A percentile compares a stretch with the other conserved stretches of the same genome.
Conservation (phyloP, 2,797 vertebrate species). For the Epinephelus awoara region DNA sequence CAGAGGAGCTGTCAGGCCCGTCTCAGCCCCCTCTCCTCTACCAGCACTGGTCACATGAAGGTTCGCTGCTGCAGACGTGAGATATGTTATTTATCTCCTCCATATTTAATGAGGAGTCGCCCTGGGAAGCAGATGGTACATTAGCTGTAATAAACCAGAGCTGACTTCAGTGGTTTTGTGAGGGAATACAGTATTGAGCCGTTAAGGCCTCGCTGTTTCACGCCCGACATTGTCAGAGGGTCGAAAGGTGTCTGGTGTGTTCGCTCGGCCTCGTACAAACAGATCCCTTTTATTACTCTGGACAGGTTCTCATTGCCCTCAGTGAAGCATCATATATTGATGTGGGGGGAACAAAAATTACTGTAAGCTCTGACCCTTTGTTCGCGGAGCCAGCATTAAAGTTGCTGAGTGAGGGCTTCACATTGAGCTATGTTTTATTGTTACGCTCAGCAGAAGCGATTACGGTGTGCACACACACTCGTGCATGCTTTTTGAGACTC, state of each 20-base stretch:
- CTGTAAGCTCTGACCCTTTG: constrained; percentile 78
- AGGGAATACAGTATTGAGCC: constrained; percentile 51
- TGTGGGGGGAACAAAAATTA: constrained; percentile 74
- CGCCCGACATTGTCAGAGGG: constrained; percentile 27
- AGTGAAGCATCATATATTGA: constrained; percentile 74
- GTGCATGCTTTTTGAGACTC: constrained; percentile 13
- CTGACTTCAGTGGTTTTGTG: constrained; percentile 74
- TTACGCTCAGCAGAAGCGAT: constrained; percentile 75
- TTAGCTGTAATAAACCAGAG: constrained; percentile 81
- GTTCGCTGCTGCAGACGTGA: constrained; percentile 59
- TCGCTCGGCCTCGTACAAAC: constrained; percentile 37
- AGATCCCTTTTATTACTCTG: constrained; percentile 57
- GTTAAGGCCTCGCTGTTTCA: constrained; percentile 29
- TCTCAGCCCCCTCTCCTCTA: not conserved
- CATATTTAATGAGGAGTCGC: constrained; percentile 82
- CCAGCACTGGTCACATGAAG: constrained; percentile 40
- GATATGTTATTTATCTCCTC: constrained; percentile 80
- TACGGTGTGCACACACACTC: constrained; percentile 30
- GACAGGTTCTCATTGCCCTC: constrained; percentile 65
- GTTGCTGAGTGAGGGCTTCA: constrained; percentile 81
- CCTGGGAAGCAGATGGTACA: constrained; percentile 82
- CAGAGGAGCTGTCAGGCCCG: constrained; percentile 23
- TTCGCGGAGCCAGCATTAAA: constrained; percentile 78
- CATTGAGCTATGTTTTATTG: constrained; percentile 75
- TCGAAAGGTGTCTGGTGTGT: constrained; percentile 52